These are phyloP conservation scores for Psephotus haematonotus DNA, from an alignment of 2,113 vertebrate species.

Conservation along the genomic window DNA sequence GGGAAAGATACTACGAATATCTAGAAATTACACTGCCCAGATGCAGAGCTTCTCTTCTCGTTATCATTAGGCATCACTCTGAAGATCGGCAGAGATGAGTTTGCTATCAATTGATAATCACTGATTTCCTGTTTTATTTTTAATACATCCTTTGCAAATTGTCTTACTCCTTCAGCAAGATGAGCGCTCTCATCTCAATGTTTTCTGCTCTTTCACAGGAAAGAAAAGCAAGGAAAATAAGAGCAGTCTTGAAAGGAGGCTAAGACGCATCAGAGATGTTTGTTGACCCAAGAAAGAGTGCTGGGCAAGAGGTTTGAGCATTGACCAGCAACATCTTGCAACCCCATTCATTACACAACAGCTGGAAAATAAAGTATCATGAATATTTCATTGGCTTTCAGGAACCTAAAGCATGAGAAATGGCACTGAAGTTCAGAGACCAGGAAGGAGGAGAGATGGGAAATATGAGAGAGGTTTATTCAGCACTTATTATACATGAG, in stretches of 20 bases:
- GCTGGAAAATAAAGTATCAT: neutral
- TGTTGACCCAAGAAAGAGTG: neutral
- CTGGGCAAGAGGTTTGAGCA: neutral
- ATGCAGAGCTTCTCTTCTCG: neutral
- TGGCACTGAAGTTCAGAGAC: neutral
- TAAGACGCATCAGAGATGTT: neutral
- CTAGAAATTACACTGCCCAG: neutral
- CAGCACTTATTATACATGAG: neutral
- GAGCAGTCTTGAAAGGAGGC: neutral
- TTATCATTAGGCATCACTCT: neutral
- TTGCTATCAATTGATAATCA: slow-evolving; percentile 37
- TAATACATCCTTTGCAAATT: neutral
- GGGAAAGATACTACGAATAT: neutral
- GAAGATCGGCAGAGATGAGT: neutral
- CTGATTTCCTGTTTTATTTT: slow-evolving; percentile 31
- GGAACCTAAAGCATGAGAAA: neutral
- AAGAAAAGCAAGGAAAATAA: neutral
- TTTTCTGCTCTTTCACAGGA: neutral
- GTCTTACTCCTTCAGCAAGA: neutral
- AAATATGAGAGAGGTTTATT: neutral
- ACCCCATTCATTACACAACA: neutral
- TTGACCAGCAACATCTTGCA: neutral
- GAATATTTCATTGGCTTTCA: slow-evolving; percentile 30
- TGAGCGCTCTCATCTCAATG: neutral
- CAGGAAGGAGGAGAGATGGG: neutral